These are phyloP conservation scores for Macaria notata DNA, from an alignment of 2,888 invertebrate genomes.

Conservation along the genomic window DNA sequence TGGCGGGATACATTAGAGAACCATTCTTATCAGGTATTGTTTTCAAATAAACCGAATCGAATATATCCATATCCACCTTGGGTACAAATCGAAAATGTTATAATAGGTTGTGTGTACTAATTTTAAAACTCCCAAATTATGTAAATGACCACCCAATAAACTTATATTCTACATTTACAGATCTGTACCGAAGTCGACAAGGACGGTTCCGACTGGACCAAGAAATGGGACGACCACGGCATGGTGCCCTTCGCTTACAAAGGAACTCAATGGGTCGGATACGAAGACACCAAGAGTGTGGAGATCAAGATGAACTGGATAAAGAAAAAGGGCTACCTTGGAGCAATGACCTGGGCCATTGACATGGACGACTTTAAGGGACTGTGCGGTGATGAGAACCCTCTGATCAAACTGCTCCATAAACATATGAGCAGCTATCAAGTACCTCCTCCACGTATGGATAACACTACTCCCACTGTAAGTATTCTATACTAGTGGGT, in stretches of 20 bases:
- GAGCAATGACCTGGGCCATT: constrained; percentile 96
- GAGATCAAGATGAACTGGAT: constrained; percentile 96
- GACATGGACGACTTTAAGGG: constrained; percentile 96
- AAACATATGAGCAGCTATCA: constrained; percentile 86
- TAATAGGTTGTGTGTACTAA: no score
- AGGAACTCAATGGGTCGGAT: constrained; percentile 95
- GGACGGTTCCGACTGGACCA: constrained; percentile 88
- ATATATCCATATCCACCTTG: no score
- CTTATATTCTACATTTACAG: constrained; percentile 59
- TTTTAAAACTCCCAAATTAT: no score
- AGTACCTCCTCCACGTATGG: constrained; percentile 85
- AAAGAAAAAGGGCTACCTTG: constrained; percentile 88
- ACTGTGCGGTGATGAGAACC: constrained; percentile 89
- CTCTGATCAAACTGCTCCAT: constrained; percentile 87
- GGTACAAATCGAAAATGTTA: no score
- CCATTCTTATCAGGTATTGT: no score
- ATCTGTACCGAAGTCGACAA: constrained; percentile 90
- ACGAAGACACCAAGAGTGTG: constrained; percentile 90
- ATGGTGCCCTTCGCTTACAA: constrained; percentile 93
- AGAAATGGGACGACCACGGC: constrained; percentile 91
- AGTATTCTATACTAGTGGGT: constrained; percentile 53
- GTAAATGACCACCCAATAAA: no score
- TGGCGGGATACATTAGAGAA: no score
- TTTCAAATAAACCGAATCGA: no score
- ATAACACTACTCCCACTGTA: constrained; percentile 86